Percentiles rank a stretch among this genome's conserved stretches.
These are phyloP conservation scores for Sylvilagus floridanus DNA, from an alignment of 2,797 vertebrate species.

Conservation along the genomic window DNA sequence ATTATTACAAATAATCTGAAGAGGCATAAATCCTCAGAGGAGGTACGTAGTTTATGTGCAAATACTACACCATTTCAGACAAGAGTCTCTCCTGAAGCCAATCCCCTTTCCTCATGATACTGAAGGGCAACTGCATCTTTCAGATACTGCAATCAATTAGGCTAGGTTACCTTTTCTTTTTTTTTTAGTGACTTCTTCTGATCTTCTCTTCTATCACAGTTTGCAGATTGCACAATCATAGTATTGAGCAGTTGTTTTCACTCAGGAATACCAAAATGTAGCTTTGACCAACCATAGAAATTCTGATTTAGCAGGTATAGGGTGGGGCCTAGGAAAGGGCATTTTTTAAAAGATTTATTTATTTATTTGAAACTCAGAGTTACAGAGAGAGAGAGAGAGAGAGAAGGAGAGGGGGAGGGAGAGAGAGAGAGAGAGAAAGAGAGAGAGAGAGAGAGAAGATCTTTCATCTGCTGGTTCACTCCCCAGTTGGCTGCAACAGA, in stretches of 20 bases:
- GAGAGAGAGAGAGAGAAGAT: too few species aligned
- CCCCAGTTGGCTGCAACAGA: too few species aligned
- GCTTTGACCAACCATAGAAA: not conserved
- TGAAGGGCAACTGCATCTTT: not conserved
- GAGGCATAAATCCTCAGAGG: not conserved
- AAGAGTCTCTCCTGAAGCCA: not conserved
- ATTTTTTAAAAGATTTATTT: too few species aligned
- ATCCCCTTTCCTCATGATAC: not conserved
- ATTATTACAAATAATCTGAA: not conserved
- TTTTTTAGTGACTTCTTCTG: not conserved
- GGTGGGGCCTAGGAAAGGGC: not conserved
- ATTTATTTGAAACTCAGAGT: too few species aligned
- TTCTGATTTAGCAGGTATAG: not conserved
- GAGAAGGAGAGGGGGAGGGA: too few species aligned
- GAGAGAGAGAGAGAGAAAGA: too few species aligned
- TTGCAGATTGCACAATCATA: not conserved
- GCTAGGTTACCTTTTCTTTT: not conserved
- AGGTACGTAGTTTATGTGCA: not conserved
- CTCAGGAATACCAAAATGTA: not conserved
- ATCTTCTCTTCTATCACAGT: not conserved
- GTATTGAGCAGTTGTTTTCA: not conserved
- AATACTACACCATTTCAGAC: not conserved
- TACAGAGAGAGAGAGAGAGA: too few species aligned
- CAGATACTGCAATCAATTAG: not conserved
- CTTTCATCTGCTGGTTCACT: too few species aligned